These are phyloP conservation scores for Oceanodroma leucorhoa DNA, from an alignment of 2,797 vertebrate genomes.

Conservation along the genomic window DNA sequence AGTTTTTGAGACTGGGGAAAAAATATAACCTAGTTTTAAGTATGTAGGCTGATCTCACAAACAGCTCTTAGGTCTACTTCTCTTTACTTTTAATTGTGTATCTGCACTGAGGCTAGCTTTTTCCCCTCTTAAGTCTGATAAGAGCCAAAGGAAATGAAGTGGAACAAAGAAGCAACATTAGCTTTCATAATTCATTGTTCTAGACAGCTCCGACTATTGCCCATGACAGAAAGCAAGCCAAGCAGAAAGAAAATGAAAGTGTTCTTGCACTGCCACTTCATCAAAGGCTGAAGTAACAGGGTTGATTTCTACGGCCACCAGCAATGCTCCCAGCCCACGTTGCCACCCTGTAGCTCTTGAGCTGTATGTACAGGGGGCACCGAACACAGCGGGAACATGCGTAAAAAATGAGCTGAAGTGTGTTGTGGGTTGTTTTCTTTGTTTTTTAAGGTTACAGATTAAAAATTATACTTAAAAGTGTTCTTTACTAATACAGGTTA, in stretches of 20 bases:
- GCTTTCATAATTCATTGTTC: slow-evolving; percentile 25
- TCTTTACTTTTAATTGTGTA: neutral
- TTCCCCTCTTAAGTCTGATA: neutral
- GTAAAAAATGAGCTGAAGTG: neutral
- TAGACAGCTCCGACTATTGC: neutral
- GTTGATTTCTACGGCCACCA: neutral
- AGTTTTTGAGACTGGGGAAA: neutral
- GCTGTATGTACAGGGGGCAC: neutral
- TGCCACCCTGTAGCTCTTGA: neutral
- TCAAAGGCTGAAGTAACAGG: neutral
- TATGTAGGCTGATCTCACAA: neutral
- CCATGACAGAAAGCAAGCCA: slow-evolving; percentile 10
- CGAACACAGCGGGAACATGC: neutral
- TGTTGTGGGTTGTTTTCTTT: neutral
- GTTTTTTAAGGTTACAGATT: neutral
- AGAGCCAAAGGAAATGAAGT: neutral
- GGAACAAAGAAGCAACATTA: slow-evolving; percentile 22
- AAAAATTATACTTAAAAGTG: neutral
- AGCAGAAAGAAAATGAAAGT: slow-evolving; percentile 31
- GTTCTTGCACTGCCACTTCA: neutral
- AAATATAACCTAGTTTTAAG: neutral
- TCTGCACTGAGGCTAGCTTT: neutral
- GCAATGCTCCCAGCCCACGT: fast-evolving
- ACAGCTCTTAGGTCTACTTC: neutral
- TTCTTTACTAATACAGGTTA: neutral